These are phyloP conservation scores for Pimpla rufipes DNA, from an alignment of 2,888 invertebrate species.

Conservation along the genomic window DNA sequence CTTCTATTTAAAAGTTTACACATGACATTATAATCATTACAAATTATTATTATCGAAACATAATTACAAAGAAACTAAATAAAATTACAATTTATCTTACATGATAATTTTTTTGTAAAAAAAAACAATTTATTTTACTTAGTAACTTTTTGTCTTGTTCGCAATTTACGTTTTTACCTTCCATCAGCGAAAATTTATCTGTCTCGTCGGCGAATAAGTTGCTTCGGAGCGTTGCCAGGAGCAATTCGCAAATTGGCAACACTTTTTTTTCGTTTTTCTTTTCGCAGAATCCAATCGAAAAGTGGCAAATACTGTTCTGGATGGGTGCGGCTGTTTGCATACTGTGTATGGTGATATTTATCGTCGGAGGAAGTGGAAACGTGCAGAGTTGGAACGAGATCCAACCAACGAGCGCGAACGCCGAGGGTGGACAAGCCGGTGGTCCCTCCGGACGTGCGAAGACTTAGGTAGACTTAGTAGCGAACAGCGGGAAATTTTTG, in stretches of 20 bases:
- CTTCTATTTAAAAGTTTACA: no score
- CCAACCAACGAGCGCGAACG: slow-evolving; percentile 13
- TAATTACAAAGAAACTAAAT: no score
- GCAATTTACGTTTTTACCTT: background rate
- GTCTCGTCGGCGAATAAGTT: background rate
- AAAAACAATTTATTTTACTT: no score
- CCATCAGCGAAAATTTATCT: background rate
- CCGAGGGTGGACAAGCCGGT: slow-evolving; percentile 1
- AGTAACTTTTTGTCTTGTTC: no score
- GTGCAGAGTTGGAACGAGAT: slow-evolving; percentile 84
- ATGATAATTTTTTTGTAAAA: no score
- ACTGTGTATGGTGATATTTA: slow-evolving; percentile 81
- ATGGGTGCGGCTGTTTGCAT: slow-evolving; percentile 82
- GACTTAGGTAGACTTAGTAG: slow-evolving; percentile 24
- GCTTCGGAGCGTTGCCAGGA: no score
- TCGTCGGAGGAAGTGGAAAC: slow-evolving; percentile 83
- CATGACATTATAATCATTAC: no score
- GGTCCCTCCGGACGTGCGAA: slow-evolving; percentile 21
- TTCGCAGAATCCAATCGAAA: slow-evolving; percentile 82
- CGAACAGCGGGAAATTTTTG: background rate
- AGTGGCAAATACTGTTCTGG: slow-evolving; percentile 84
- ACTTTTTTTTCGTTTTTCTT: slow-evolving; percentile 11
- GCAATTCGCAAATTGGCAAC: background rate
- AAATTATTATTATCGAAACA: no score
- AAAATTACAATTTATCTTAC: no score